A percentile compares a stretch with the other conserved stretches of the same genome.
These are phyloP conservation scores for Muntiacus reevesi DNA, from an alignment of 2,113 vertebrate genomes.

Conservation along the genomic window DNA sequence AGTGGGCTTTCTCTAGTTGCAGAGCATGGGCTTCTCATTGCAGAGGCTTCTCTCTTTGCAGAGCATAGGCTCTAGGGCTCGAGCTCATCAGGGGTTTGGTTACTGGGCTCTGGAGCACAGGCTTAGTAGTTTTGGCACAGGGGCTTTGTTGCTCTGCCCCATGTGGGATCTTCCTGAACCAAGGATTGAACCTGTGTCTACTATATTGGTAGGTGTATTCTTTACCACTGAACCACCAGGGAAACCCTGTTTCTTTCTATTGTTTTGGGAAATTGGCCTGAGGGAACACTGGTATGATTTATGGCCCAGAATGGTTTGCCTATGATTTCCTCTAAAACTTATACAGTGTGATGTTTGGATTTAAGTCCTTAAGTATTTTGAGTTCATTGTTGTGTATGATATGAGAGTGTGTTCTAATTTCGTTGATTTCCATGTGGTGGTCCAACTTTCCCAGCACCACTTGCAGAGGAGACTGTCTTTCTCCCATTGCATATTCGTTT, in stretches of 20 bases:
- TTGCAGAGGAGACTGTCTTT: neutral
- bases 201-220: neutral
- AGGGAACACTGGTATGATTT: neutral
- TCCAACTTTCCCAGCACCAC: neutral
- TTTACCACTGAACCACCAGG: neutral
- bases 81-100: fast-evolving
- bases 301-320: no score
- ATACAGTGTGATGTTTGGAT: neutral
- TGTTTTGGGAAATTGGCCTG: neutral
- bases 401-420: neutral
- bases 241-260: neutral
- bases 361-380: neutral
- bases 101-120: neutral
- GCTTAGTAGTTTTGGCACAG: neutral
- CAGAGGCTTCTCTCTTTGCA: neutral
- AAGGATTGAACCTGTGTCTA: neutral
- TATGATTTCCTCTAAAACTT: no score
- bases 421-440: neutral
- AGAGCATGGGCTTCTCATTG: neutral
- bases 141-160: neutral
- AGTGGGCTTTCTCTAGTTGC: neutral
- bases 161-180: neutral
- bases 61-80: neutral
- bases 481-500: neutral
- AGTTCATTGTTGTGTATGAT: neutral